Evolutionary conservation across 2,797 vertebrate species (phyloP).

Genomic region (Chaunax sp.): DNA sequence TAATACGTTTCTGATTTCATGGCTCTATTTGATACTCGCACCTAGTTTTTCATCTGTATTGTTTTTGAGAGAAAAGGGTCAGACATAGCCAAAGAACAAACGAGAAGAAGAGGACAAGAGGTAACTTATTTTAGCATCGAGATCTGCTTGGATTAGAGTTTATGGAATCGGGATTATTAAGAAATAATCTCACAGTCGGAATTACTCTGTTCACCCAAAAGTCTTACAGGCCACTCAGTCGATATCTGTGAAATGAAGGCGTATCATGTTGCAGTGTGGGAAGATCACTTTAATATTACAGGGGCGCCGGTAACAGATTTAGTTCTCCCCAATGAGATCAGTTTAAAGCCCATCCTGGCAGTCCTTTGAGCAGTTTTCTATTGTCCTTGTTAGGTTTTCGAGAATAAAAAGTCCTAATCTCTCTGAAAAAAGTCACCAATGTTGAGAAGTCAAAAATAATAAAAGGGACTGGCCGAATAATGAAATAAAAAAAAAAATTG

Average conservation of each 20-base stretch:
- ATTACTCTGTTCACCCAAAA: constrained; percentile 55
- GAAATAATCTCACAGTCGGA: constrained; percentile 40
- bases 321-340: constrained; percentile 67
- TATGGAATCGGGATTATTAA: constrained; percentile 47
- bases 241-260: constrained; percentile 63
- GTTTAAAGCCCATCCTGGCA: constrained; percentile 59
- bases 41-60: constrained; percentile 59
- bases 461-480: constrained; percentile 27
- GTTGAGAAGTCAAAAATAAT: constrained; percentile 30
- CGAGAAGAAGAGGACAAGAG: constrained; percentile 51
- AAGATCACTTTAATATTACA: constrained; percentile 63
- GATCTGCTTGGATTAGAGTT: constrained; percentile 50
- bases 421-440: constrained; percentile 25
- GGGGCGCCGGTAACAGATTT: constrained; percentile 58
- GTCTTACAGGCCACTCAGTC: constrained; percentile 53
- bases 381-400: constrained; percentile 42
- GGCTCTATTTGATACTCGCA: constrained; percentile 67
- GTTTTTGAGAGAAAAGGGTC: constrained; percentile 70
- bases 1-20: constrained; percentile 60
- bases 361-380: constrained; percentile 48
- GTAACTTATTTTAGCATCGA: constrained; percentile 48
- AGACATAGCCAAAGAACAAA: constrained; percentile 83
- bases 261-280: constrained; percentile 68
- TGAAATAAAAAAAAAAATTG: not conserved
- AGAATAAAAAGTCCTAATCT: constrained; percentile 40